Conservation (phyloP, 2,888 invertebrate species). For the Tetropium fuscum region DNA sequence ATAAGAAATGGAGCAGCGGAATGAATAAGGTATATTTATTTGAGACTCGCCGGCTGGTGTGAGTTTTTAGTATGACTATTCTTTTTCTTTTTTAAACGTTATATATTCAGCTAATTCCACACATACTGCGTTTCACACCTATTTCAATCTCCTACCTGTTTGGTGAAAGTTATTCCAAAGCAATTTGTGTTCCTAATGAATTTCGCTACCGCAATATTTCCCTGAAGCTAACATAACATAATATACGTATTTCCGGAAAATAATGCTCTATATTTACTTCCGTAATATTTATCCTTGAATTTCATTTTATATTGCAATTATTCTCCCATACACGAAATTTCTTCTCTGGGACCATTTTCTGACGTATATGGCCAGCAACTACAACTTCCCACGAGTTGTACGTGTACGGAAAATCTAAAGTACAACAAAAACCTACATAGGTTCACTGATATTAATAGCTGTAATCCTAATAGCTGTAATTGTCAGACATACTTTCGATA, state of each 20-base stretch:
- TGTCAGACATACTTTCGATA: no score
- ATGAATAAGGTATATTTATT: conserved; percentile 51
- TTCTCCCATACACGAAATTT: conserved; percentile 6
- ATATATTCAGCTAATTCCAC: conserved; percentile 47
- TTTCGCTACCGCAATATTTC: conserved; percentile 48
- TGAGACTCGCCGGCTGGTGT: conserved; percentile 49
- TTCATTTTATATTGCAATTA: conserved; percentile 20
- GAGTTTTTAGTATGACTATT: conserved; percentile 42
- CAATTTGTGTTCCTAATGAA: conserved; percentile 55
- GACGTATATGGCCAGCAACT: no score
- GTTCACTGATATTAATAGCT: no score
- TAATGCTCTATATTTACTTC: conserved; percentile 40
- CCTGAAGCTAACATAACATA: conserved; percentile 21
- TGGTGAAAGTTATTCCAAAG: conserved; percentile 44
- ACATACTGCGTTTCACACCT: conserved; percentile 57
- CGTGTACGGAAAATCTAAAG: no score
- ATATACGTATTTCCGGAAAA: conserved; percentile 31
- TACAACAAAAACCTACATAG: no score
- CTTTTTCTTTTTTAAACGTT: conserved; percentile 42
- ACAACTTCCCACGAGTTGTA: no score
- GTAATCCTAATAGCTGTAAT: no score
- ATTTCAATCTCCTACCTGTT: conserved; percentile 56
- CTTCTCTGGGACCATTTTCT: not conserved
- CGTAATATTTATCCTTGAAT: conserved; percentile 22
- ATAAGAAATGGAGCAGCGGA: conserved; percentile 49